Evolutionary conservation across 2,888 invertebrate genomes (phyloP), one percentile per base, ranked within the genome.

Genomic region (Amblyteles armatorius): DNA sequence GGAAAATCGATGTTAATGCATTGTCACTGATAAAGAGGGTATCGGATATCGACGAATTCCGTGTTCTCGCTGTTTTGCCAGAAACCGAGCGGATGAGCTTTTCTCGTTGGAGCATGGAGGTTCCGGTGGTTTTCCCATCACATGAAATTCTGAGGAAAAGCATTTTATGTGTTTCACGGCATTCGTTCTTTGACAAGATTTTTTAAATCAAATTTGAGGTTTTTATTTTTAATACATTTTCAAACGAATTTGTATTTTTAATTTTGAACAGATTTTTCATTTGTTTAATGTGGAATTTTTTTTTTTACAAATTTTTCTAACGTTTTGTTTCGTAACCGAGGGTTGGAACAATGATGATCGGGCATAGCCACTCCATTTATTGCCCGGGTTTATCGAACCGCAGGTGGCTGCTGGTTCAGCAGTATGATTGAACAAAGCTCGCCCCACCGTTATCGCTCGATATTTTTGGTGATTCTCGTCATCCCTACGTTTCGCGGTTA

Each of bases 401-500:
- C 57, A 57, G 57, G 57, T 57, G 26, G 57, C 26, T 57, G 26
- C 57, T 26, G 57, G 5, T 13, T 13, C 57, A 26, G 26, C 13
- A 13, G 26, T 2, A 57, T 26, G 57, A 57, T 57, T 57, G 57
- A 26, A 57, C 57, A 57, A 57, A 57, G 57, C 57, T 4, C 57
- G 13, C 13, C 44, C 44, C 16, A 48, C 4, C 57, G 57, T 26
- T 57, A 57, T 57, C 57, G 57, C 22, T 57, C 57, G 22, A 57
- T 57, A 57, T 57, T 26, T 57, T 22, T 26, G 57, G 22, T 26
- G 22, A 22, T 26, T 22, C 57, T 26, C 57, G 57, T 26, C 57
- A 57, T 57, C 26, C 22, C 11, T 57, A 11, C 13, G 26, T 57
- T 57, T 26, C 26, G 57, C 26, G 57, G 57, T 57, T 57, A 57